phyloP scores from a whole-genome alignment of 2,797 vertebrate species.

The Gorsachius magnificus region DNA sequence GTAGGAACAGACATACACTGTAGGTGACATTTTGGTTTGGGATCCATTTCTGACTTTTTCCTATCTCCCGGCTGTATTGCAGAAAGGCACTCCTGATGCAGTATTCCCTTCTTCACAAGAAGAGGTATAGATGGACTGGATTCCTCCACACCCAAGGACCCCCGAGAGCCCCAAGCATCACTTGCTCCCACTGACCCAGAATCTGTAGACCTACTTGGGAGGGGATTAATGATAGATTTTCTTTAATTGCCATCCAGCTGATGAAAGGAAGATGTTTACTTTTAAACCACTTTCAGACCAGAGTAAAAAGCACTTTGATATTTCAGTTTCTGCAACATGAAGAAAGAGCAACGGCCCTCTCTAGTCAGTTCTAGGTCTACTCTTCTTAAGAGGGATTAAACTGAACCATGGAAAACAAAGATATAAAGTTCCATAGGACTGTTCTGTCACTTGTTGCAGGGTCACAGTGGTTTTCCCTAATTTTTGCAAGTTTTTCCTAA shows the following conservation, averaged over 20 bases:
- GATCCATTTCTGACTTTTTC: neutral
- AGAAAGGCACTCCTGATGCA: neutral
- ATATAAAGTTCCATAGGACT: neutral
- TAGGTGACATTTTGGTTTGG: neutral
- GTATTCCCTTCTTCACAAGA: neutral
- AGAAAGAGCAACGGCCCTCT: neutral
- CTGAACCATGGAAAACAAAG: neutral
- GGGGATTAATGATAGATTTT: slow-evolving; percentile 25
- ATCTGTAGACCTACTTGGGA: neutral
- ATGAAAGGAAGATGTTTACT: slow-evolving; percentile 61
- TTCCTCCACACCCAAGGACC: neutral
- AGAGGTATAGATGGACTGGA: neutral
- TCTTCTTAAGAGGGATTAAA: neutral
- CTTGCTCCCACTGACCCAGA: neutral
- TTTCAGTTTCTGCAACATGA: neutral
- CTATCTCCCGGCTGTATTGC: neutral
- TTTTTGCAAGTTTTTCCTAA: neutral
- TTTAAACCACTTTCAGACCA: slow-evolving; percentile 20
- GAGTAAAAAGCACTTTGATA: slow-evolving; percentile 12
- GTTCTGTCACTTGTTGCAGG: neutral
- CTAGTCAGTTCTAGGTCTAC: neutral
- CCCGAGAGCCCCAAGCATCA: neutral
- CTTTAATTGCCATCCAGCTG: neutral
- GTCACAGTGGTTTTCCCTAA: neutral
- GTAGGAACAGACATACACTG: neutral